These are phyloP conservation scores for Osmoderma eremita DNA, from an alignment of 2,888 invertebrate genomes.

Conservation along the genomic window DNA sequence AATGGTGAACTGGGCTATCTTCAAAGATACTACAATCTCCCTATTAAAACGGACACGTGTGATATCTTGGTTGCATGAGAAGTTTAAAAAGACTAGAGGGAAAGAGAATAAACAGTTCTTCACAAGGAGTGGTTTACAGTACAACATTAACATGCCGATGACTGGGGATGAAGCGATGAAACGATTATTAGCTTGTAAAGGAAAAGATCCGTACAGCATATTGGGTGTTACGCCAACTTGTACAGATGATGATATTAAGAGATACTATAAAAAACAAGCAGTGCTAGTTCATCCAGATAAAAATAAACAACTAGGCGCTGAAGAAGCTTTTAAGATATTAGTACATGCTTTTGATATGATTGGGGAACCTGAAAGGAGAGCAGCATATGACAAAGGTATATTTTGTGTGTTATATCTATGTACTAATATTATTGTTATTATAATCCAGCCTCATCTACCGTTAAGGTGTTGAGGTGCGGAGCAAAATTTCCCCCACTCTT, in stretches of 20 bases:
- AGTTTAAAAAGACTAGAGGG: slow-evolving; percentile 60
- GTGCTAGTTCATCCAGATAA: slow-evolving; percentile 96
- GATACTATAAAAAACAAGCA: slow-evolving; percentile 93
- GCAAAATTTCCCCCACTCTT: too few relatives aligned
- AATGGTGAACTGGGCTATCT: slow-evolving; percentile 54
- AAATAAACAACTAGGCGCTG: slow-evolving; percentile 93
- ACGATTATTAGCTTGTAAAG: slow-evolving; percentile 89
- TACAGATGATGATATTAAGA: slow-evolving; percentile 92
- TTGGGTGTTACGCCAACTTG: slow-evolving; percentile 83
- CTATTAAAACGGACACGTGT: slow-evolving; percentile 56
- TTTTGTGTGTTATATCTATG: slow-evolving; percentile 19
- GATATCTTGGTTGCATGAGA: slow-evolving; percentile 59
- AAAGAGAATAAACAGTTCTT: slow-evolving; percentile 62
- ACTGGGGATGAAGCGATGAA: slow-evolving; percentile 97
- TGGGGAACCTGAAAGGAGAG: slow-evolving; percentile 80
- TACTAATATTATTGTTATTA: too few relatives aligned
- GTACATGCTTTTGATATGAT: slow-evolving; percentile 96
- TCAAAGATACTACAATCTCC: slow-evolving; percentile 53
- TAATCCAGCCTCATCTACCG: too few relatives aligned
- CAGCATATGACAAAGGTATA: slow-evolving; percentile 62
- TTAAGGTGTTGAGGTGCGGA: too few relatives aligned
- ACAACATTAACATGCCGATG: slow-evolving; percentile 84
- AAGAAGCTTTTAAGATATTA: slow-evolving; percentile 95
- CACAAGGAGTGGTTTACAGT: slow-evolving; percentile 69
- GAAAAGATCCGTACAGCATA: slow-evolving; percentile 91